A percentile compares a stretch with the other conserved stretches of the same genome.
These are phyloP conservation scores for Halcyon badia DNA, from an alignment of 2,797 vertebrate genomes.

Conservation along the genomic window DNA sequence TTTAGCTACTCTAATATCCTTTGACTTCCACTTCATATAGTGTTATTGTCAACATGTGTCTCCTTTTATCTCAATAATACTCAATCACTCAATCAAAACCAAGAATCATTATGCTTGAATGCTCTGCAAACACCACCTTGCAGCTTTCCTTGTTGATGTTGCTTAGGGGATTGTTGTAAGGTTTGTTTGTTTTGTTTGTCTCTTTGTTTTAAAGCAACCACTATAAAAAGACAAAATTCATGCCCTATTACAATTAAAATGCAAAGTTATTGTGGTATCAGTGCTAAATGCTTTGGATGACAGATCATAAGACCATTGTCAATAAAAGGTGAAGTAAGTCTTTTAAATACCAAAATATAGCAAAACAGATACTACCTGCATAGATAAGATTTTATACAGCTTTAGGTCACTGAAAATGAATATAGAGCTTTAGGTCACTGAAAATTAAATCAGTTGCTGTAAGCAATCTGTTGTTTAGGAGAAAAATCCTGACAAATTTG, in stretches of 20 bases:
- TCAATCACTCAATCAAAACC: constrained; percentile 3
- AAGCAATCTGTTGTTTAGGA: neutral
- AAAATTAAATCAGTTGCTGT: neutral
- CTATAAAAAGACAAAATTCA: neutral
- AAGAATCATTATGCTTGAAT: neutral
- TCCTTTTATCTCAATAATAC: neutral
- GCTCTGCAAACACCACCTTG: neutral
- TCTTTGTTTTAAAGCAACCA: neutral
- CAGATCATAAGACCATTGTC: neutral
- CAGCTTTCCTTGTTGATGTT: neutral
- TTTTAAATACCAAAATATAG: neutral
- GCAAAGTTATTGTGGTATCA: fast-evolving
- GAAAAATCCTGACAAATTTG: neutral
- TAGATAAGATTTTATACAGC: neutral
- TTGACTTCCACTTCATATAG: neutral
- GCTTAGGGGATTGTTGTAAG: neutral
- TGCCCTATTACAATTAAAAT: neutral
- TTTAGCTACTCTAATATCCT: neutral
- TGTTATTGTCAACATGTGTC: neutral
- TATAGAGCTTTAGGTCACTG: neutral
- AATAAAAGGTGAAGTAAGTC: neutral
- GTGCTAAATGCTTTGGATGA: neutral
- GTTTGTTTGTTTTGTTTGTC: neutral
- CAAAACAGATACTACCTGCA: neutral
- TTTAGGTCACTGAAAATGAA: neutral